A percentile compares a stretch with the other conserved stretches of the same genome.
phyloP scores from a whole-genome alignment of 1,140 invertebrate genomes.

The Dicyema japonicum region DNA sequence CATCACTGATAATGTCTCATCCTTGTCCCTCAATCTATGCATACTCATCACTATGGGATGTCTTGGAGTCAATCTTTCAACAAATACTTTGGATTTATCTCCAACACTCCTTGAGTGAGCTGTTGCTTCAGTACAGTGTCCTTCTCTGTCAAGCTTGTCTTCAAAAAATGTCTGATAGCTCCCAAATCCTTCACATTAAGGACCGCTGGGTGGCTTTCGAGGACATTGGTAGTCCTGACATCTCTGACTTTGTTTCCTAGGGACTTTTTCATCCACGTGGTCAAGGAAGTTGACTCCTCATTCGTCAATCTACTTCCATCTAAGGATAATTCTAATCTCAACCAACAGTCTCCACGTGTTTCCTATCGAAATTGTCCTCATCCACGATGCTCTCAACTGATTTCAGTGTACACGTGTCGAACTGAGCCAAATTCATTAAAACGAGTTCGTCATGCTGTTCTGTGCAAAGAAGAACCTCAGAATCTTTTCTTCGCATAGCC shows the following conservation, averaged over 20 bases:
- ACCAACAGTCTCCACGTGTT: neutral
- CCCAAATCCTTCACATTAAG: constrained; percentile 78
- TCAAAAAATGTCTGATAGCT: constrained; percentile 59
- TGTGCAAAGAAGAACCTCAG: constrained; percentile 71
- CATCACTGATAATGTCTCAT: constrained; percentile 3
- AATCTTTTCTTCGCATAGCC: constrained; percentile 39
- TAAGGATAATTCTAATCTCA: neutral
- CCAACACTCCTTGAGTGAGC: constrained; percentile 51
- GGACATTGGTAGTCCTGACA: constrained; percentile 41
- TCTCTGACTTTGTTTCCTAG: constrained; percentile 40
- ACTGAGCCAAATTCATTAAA: constrained; percentile 50
- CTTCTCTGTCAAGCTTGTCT: constrained; percentile 46
- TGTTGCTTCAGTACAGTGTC: constrained; percentile 49
- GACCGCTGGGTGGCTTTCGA: constrained; percentile 60
- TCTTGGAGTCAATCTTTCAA: neutral
- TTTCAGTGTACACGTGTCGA: constrained; percentile 37
- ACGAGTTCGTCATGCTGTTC: constrained; percentile 79
- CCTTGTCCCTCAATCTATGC: neutral
- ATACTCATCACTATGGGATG: neutral
- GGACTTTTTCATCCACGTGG: constrained; percentile 37
- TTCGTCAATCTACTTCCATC: neutral
- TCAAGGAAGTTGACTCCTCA: constrained; percentile 16
- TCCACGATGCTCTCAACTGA: constrained; percentile 58
- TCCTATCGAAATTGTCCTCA: constrained; percentile 5
- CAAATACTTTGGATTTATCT: constrained; percentile 39